These are phyloP conservation scores for Sylvicola cinctus DNA, from an alignment of 2,888 invertebrate species.

Conservation along the genomic window DNA sequence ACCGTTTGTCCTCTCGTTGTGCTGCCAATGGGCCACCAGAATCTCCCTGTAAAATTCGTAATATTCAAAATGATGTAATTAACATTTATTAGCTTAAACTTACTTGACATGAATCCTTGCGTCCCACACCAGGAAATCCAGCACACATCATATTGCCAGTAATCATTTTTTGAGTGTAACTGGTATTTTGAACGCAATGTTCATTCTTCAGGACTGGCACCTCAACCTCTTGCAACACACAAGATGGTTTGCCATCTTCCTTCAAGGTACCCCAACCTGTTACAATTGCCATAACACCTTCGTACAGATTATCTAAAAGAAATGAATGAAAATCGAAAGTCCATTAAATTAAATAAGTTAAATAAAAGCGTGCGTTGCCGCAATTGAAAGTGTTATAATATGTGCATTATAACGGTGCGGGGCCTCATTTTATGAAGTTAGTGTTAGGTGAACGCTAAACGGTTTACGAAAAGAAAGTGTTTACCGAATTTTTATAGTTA, in stretches of 20 bases:
- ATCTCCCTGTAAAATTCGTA: conserved; percentile 17
- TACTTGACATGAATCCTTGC: conserved; percentile 69
- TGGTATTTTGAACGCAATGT: conserved; percentile 47
- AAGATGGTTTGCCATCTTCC: conserved; percentile 71
- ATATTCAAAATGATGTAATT: conserved; percentile 13
- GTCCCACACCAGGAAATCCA: conserved; percentile 47
- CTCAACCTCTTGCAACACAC: conserved; percentile 64
- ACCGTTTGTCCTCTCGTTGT: conserved; percentile 44
- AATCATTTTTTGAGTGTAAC: conserved; percentile 66
- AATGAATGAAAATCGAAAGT: background rate
- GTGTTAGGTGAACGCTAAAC: too few relatives aligned
- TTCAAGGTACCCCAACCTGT: conserved; percentile 76
- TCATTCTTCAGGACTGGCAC: conserved; percentile 41
- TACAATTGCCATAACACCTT: conserved; percentile 49
- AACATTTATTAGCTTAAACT: conserved; percentile 8
- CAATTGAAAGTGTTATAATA: too few relatives aligned
- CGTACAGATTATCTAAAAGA: conserved; percentile 41
- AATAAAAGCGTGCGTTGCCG: too few relatives aligned
- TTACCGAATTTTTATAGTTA: too few relatives aligned
- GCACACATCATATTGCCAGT: conserved; percentile 79
- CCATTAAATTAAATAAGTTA: conserved; percentile 1
- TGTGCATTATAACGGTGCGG: too few relatives aligned
- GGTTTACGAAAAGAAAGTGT: too few relatives aligned
- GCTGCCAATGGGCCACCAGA: conserved; percentile 48
- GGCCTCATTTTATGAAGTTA: too few relatives aligned